Evolutionary conservation across 2,113 vertebrate species (phyloP).

Genomic region (Urocynchramus pylzowi): DNA sequence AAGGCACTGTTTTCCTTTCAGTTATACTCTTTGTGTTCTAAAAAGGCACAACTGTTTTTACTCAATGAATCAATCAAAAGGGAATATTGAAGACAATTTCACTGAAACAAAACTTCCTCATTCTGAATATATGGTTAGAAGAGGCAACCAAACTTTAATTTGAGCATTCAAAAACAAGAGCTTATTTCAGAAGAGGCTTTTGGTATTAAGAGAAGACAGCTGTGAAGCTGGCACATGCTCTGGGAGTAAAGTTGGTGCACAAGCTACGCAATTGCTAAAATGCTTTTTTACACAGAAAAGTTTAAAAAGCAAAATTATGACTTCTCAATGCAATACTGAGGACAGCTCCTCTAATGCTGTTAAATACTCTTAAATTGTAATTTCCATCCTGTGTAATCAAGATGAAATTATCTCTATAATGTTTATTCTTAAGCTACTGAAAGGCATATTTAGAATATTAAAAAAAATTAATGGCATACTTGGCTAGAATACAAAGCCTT

Average conservation of each 20-base stretch:
- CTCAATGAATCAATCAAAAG: conserved; percentile 12
- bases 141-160: neutral
- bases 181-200: conserved; percentile 1
- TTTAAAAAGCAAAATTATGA: neutral
- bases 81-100: neutral
- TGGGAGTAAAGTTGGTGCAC: conserved; percentile 14
- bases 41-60: neutral
- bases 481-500: neutral
- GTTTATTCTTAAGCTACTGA: neutral
- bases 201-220: neutral
- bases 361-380: neutral
- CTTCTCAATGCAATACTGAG: neutral
- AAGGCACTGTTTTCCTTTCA: neutral
- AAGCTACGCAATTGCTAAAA: conserved; percentile 6
- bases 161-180: neutral
- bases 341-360: neutral
- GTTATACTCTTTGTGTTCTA: neutral
- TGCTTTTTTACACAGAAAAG: neutral
- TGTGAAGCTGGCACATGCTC: conserved; percentile 23
- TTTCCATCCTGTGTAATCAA: neutral
- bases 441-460: neutral
- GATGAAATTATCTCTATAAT: neutral
- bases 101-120: neutral
- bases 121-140: neutral
- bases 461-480: neutral